phyloP scores from a whole-genome alignment of 2,888 invertebrate genomes.

The Nephrocerus scutellatus region DNA sequence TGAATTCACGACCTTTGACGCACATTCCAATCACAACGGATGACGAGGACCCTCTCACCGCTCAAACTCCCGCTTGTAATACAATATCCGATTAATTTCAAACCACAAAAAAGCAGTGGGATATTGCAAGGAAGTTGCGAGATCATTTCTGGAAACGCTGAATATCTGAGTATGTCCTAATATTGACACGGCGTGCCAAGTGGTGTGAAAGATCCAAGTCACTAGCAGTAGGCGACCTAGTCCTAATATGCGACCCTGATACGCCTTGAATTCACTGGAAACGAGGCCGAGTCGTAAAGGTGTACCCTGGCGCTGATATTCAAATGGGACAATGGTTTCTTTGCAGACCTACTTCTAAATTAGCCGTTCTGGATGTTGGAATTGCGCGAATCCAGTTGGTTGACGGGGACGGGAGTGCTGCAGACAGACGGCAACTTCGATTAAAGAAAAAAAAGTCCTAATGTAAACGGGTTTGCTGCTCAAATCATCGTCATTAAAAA shows the following conservation, averaged over 20 bases:
- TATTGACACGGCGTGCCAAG: conserved; percentile 9
- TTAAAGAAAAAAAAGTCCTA: too few relatives aligned
- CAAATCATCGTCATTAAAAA: too few relatives aligned
- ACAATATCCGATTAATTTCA: neutral
- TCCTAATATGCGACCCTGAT: conserved; percentile 19
- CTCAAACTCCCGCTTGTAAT: too few relatives aligned
- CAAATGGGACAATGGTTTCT: conserved; percentile 19
- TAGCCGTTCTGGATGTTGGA: conserved; percentile 42
- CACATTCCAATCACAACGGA: conserved; percentile 8
- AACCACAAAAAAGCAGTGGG: conserved; percentile 12
- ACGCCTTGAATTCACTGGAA: conserved; percentile 20
- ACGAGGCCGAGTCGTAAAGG: conserved; percentile 19
- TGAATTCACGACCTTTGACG: conserved; percentile 9
- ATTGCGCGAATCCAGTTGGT: too few relatives aligned
- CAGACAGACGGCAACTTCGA: too few relatives aligned
- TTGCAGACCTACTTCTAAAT: conserved; percentile 20
- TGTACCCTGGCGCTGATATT: conserved; percentile 22
- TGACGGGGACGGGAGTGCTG: conserved; percentile 5
- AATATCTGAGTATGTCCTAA: conserved; percentile 10
- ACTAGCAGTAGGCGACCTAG: conserved; percentile 7
- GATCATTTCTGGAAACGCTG: conserved; percentile 16
- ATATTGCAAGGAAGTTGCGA: conserved; percentile 8
- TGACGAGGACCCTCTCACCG: conserved; percentile 12
- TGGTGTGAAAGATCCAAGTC: conserved; percentile 5
- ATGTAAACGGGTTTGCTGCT: too few relatives aligned